A percentile compares a stretch with the other conserved stretches of the same genome.
phyloP scores from a whole-genome alignment of 2,888 invertebrate species.

The Stictocephala bisonia region DNA sequence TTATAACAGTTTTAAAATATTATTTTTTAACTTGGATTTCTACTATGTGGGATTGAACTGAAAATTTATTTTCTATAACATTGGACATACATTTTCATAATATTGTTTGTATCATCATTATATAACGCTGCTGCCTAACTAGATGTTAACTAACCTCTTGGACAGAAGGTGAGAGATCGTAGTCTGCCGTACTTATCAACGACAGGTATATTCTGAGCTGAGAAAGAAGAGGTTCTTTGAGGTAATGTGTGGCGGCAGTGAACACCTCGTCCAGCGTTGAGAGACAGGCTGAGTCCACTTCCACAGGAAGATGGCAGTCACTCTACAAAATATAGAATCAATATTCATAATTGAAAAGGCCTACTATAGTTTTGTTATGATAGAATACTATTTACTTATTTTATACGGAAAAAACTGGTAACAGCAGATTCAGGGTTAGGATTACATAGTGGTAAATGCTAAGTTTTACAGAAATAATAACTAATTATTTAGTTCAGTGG shows the following conservation, averaged over 20 bases:
- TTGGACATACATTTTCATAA: too few species aligned
- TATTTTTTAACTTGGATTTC: too few species aligned
- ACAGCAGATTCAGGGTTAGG: too few species aligned
- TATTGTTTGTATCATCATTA: too few species aligned
- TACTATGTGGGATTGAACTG: too few species aligned
- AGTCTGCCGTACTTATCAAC: slow-evolving; percentile 33
- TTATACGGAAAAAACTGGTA: too few species aligned
- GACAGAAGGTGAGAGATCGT: slow-evolving; percentile 51
- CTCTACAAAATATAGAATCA: slow-evolving; percentile 67
- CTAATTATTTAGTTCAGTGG: too few species aligned
- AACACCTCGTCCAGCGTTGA: slow-evolving; percentile 41
- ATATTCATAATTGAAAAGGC: neutral
- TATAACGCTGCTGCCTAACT: too few species aligned
- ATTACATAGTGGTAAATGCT: too few species aligned
- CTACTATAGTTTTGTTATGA: neutral
- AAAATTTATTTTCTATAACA: too few species aligned
- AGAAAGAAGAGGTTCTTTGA: slow-evolving; percentile 32
- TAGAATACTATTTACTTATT: neutral
- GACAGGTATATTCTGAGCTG: slow-evolving; percentile 43
- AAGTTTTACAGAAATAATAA: too few species aligned
- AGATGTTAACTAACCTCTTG: slow-evolving; percentile 46
- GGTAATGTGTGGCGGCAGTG: slow-evolving; percentile 38
- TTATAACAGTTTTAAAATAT: too few species aligned
- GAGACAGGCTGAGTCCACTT: slow-evolving; percentile 27
- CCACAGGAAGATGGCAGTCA: slow-evolving; percentile 67